phyloP scores from a whole-genome alignment of 1,140 invertebrate species.

The Eriocheir sinensis region DNA sequence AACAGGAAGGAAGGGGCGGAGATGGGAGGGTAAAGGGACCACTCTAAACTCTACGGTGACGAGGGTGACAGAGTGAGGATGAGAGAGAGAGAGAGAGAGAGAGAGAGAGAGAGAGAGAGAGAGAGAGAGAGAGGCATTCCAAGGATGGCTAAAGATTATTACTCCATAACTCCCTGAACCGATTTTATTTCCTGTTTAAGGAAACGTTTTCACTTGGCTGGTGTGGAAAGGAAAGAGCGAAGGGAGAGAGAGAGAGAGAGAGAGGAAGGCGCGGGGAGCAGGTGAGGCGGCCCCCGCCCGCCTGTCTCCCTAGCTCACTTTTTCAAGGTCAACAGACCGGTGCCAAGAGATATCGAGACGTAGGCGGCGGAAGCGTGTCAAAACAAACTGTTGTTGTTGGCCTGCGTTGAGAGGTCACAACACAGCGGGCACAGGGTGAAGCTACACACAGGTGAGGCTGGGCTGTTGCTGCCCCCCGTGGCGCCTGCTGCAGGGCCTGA shows the following conservation, averaged over 20 bases:
- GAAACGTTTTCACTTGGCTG: slow-evolving; percentile 8
- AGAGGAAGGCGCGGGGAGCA: not conserved
- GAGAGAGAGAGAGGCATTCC: slow-evolving; percentile 13
- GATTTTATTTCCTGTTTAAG: not conserved
- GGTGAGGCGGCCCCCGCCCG: slow-evolving; percentile 7
- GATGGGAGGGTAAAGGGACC: not conserved
- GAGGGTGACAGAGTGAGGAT: not conserved
- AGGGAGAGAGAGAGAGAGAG: slow-evolving; percentile 25
- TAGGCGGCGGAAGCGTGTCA: not conserved
- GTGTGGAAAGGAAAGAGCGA: not conserved
- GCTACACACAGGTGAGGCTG: not conserved
- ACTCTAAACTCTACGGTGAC: not conserved
- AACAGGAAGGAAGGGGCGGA: not conserved
- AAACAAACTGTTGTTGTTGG: slow-evolving; percentile 23
- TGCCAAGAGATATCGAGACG: slow-evolving; percentile 45
- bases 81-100: slow-evolving; percentile 26
- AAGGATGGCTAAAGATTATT: not conserved
- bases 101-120: slow-evolving; percentile 38
- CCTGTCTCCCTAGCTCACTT: slow-evolving; percentile 30
- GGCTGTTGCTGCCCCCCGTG: not conserved
- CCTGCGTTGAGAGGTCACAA: not conserved
- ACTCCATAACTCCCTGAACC: not conserved
- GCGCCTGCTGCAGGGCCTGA: not conserved
- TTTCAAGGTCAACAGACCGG: slow-evolving; percentile 49
- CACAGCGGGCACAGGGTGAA: not conserved